Percentiles rank a stretch among this genome's conserved stretches.
Conservation (phyloP, 2,113 vertebrate genomes). For the Cephalopterus ornatus region DNA sequence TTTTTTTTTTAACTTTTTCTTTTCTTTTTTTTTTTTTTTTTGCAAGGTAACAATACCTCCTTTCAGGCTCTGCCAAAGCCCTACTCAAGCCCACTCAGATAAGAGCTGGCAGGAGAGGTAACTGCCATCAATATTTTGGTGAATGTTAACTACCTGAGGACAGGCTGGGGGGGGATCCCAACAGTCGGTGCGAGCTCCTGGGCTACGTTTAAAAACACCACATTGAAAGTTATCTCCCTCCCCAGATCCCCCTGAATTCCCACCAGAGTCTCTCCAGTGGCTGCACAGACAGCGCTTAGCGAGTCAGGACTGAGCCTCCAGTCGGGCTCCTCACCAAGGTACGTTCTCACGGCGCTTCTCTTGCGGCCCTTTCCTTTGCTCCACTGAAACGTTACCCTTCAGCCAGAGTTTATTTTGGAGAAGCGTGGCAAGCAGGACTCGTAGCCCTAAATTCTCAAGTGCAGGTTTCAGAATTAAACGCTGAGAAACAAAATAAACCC, state of each 20-base stretch:
- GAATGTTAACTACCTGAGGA: constrained; percentile 37
- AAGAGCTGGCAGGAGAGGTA: constrained; percentile 64
- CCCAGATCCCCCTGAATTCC: background rate
- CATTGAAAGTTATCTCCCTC: background rate
- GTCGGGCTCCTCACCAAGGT: background rate
- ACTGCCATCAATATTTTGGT: constrained; percentile 62
- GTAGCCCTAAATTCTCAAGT: background rate
- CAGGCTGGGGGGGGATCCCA: constrained; percentile 12
- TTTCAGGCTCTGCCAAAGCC: constrained; percentile 72
- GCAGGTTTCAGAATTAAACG: background rate
- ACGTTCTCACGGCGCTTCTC: background rate
- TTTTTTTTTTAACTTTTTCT: background rate
- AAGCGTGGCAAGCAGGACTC: background rate
- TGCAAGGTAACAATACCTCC: constrained; percentile 70
- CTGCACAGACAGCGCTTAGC: background rate
- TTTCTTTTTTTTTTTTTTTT: background rate
- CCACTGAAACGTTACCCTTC: background rate
- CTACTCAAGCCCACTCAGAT: constrained; percentile 56
- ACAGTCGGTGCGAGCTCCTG: background rate
- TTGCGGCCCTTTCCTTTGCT: background rate
- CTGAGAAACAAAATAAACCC: background rate
- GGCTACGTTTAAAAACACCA: background rate
- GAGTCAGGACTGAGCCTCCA: background rate
- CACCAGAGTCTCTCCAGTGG: background rate
- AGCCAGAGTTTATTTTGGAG: background rate